Percentiles rank a stretch among this genome's conserved stretches.
Evolutionary conservation across 2,113 vertebrate species (phyloP).

Genomic region (Dryoscopus gambensis): DNA sequence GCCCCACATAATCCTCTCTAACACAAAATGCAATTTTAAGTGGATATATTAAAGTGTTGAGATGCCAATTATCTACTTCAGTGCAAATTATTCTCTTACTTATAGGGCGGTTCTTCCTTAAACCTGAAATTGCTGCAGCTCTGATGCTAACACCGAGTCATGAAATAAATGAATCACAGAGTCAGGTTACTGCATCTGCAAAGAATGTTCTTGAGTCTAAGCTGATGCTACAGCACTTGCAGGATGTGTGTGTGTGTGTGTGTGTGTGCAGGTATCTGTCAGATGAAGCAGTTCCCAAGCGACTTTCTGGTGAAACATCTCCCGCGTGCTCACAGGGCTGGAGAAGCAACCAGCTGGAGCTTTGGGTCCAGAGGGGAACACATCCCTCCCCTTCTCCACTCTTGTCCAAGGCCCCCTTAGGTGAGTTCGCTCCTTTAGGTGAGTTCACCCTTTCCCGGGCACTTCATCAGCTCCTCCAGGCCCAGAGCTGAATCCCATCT

Average conservation of each 20-base stretch:
- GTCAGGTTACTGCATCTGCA: background rate
- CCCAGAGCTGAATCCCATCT: background rate
- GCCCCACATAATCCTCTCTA: background rate
- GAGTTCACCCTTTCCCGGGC: background rate
- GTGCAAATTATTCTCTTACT: background rate
- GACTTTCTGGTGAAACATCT: background rate
- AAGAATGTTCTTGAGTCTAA: background rate
- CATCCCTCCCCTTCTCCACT: background rate
- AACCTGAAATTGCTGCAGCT: background rate
- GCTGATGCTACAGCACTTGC: background rate
- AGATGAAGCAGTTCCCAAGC: background rate
- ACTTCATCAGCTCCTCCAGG: background rate
- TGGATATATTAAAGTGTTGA: background rate
- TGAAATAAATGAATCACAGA: slow-evolving; percentile 2
- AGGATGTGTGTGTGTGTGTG: background rate
- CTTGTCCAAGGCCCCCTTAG: accelerated
- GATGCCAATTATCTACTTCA: background rate
- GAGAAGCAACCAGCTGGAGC: background rate
- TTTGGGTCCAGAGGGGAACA: background rate
- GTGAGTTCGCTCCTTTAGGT: background rate
- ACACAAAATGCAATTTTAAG: background rate
- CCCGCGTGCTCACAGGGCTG: accelerated
- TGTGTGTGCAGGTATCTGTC: accelerated
- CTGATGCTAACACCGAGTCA: background rate
- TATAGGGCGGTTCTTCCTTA: background rate